phyloP scores from a whole-genome alignment of 2,888 invertebrate genomes.

The Sminthurides aquaticus region DNA sequence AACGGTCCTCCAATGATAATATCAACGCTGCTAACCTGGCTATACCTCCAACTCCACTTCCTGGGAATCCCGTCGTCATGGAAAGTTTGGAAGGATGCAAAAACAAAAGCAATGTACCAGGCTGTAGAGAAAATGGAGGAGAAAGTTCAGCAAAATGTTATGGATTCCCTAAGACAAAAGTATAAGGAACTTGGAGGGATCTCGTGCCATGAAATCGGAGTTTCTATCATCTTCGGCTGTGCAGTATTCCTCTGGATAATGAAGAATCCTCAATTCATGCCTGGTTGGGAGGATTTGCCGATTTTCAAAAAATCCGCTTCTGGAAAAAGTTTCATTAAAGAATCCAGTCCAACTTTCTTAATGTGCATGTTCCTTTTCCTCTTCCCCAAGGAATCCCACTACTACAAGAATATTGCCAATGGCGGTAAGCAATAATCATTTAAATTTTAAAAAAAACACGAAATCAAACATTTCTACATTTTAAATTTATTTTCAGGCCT shows the following conservation, averaged over 20 bases:
- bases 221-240: conserved; percentile 56
- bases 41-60: conserved; percentile 38
- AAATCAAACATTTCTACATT: conserved; percentile 10
- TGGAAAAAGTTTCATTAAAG: conserved; percentile 40
- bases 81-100: conserved; percentile 31
- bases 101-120: neutral
- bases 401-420: conserved; percentile 29
- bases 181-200: conserved; percentile 71
- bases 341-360: conserved; percentile 38
- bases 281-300: conserved; percentile 63
- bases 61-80: conserved; percentile 30
- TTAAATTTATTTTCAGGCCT: conserved; percentile 25
- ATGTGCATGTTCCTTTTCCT: conserved; percentile 34
- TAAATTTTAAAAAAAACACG: neutral
- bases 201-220: conserved; percentile 64
- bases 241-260: conserved; percentile 83
- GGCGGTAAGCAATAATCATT: conserved; percentile 28
- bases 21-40: conserved; percentile 30
- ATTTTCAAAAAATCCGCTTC: conserved; percentile 28
- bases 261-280: conserved; percentile 76
- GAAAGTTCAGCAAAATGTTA: conserved; percentile 56
- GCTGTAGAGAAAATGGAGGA: conserved; percentile 21
- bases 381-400: conserved; percentile 33
- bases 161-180: conserved; percentile 64
- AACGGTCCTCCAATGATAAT: conserved; percentile 37